These are phyloP conservation scores for Danio rerio DNA, from an alignment of 2,113 vertebrate species.

Conservation along the genomic window DNA sequence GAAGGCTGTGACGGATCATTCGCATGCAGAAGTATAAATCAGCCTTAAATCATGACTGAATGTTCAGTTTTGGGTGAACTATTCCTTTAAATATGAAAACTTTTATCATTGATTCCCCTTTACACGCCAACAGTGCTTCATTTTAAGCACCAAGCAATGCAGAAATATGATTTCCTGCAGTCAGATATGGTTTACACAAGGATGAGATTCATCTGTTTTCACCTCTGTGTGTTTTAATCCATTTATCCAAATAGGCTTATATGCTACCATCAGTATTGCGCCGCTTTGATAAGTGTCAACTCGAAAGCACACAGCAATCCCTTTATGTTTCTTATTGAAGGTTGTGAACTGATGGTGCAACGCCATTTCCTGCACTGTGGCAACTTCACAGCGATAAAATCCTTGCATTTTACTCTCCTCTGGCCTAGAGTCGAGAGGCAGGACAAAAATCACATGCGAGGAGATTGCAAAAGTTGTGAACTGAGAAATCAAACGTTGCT, in stretches of 20 bases:
- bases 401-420: constrained; percentile 66
- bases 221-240: constrained; percentile 13
- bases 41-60: too few relatives aligned
- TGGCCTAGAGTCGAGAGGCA: neutral
- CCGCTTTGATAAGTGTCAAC: neutral
- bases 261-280: neutral
- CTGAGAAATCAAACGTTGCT: too few relatives aligned
- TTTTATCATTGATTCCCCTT: neutral
- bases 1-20: too few relatives aligned
- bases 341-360: neutral
- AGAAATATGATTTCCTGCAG: neutral
- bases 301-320: neutral
- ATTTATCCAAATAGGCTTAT: constrained; percentile 13
- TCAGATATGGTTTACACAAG: neutral
- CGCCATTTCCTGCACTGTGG: constrained; percentile 4
- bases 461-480: too few relatives aligned
- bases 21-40: too few relatives aligned
- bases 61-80: too few relatives aligned
- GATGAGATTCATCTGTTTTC: neutral
- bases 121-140: neutral
- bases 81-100: neutral
- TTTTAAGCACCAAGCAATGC: neutral
- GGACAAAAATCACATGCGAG: too few relatives aligned
- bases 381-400: constrained; percentile 60
- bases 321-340: neutral